Evolutionary conservation across 2,888 invertebrate genomes (phyloP).

Genomic region (Lepas anatifera): DNA sequence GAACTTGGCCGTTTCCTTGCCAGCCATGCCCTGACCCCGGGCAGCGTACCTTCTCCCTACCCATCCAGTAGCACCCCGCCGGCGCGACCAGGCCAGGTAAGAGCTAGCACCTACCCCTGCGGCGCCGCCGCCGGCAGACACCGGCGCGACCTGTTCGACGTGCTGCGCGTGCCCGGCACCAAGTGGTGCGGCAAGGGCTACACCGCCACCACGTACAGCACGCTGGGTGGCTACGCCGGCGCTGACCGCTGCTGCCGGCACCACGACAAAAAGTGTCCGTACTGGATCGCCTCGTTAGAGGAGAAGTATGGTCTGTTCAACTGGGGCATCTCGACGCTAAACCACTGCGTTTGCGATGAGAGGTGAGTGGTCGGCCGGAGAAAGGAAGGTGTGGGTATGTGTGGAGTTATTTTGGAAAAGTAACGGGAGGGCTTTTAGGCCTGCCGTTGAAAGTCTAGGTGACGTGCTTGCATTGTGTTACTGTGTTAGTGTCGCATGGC

Average conservation of each 20-base stretch:
- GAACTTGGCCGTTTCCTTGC: too few relatives aligned
- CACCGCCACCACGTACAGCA: constrained; percentile 62
- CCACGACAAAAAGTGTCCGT: constrained; percentile 70
- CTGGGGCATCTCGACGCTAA: constrained; percentile 76
- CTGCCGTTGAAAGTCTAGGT: too few relatives aligned
- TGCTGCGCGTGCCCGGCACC: constrained; percentile 25
- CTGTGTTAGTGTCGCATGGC: too few relatives aligned
- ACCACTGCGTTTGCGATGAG: constrained; percentile 85
- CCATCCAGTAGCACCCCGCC: background rate
- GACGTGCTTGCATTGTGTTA: too few relatives aligned
- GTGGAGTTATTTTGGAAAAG: too few relatives aligned
- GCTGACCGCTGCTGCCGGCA: constrained; percentile 76
- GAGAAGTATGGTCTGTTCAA: constrained; percentile 76
- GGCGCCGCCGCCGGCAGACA: constrained; percentile 22
- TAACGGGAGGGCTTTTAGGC: too few relatives aligned
- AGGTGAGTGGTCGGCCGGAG: constrained; percentile 50
- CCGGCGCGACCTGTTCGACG: constrained; percentile 22
- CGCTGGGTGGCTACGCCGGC: constrained; percentile 67
- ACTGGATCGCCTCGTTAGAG: constrained; percentile 69
- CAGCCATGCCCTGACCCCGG: too few relatives aligned
- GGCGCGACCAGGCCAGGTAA: background rate
- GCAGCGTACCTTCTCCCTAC: background rate
- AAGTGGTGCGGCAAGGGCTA: constrained; percentile 89
- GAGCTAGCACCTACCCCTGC: too few relatives aligned
- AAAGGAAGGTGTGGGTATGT: too few relatives aligned